Base-by-base conservation (phyloP, 2,797 vertebrate genomes). In the Ctenopoma multispine region DNA sequence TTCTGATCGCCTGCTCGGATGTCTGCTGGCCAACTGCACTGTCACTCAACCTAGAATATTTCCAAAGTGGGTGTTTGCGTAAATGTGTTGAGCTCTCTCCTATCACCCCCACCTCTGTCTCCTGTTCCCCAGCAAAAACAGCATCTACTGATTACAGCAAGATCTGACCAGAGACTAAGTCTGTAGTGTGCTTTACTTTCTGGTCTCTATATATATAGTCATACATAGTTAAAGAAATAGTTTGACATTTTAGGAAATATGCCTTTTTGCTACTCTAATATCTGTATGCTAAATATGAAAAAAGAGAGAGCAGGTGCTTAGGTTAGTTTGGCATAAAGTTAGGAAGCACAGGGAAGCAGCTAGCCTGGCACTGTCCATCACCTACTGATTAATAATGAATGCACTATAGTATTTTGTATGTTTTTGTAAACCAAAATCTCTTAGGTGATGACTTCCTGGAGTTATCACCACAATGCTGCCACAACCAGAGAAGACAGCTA, bases 61-160 rank as follows among this genome's bases (percentile, higher is more conserved):
- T 60, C 41, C 23, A 3, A 3, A 9, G 43, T 0, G 40, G 31
- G 48, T 11, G 36, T 36, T 49, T 7, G 41, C 23, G 27, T 57
- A 8, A 58, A 46, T 62, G 50, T 49, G 49, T 38, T 7, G 18
- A 66, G 48, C 77, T 67, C 66, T 65, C 68, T 76, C 63, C 38
- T 21, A 5, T 49, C 12, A 47, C 69, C 65, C 64, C 64, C 63
- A 50, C 48, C 64, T 69, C 71, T 31, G 43, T 23, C 65, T 65
- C 27, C 20, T 69, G 38, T 65, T 29, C 64, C 60, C 34, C 34
- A 48, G 80, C 53, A 71, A 2, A 84, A 90, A 71, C 82, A 88
- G 65, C 72, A 68, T 72, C 69, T 75, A 76, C 67, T 60, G 49
- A 75, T 85, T 68, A 87, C 87, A 90, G 86, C 77, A 68, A 79